Evolutionary conservation across 2,888 invertebrate genomes (phyloP).

Genomic region (Imbricaverruca yamaguchii): DNA sequence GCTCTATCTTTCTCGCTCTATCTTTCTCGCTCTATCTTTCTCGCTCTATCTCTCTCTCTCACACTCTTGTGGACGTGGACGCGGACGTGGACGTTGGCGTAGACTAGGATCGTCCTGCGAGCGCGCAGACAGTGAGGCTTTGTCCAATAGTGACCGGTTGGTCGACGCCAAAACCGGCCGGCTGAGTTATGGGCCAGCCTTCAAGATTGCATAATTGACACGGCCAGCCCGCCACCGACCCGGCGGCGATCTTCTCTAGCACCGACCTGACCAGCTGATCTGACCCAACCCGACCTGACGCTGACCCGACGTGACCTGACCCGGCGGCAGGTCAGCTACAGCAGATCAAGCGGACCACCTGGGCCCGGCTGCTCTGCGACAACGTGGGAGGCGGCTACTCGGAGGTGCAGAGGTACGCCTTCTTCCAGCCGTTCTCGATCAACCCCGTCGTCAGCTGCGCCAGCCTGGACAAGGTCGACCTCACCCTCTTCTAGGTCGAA

Average conservation of each 20-base stretch:
- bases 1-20: too few relatives aligned
- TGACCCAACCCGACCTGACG: too few relatives aligned
- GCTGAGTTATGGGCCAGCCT: too few relatives aligned
- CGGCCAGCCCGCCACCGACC: not conserved
- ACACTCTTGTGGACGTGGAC: too few relatives aligned
- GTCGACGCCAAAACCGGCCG: too few relatives aligned
- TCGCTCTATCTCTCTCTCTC: too few relatives aligned
- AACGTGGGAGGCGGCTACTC: constrained; percentile 50
- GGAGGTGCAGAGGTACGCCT: constrained; percentile 71
- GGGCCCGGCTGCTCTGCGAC: constrained; percentile 63
- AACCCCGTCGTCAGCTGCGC: not conserved
- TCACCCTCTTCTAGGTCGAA: not conserved
- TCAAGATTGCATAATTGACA: not conserved
- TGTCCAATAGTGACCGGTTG: too few relatives aligned
- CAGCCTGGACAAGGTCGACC: not conserved
- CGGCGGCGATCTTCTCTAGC: not conserved
- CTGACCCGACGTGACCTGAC: too few relatives aligned
- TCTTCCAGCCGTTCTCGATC: constrained; percentile 38
- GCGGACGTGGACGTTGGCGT: too few relatives aligned
- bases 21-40: too few relatives aligned
- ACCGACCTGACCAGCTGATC: not conserved
- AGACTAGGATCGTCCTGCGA: too few relatives aligned
- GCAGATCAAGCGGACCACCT: constrained; percentile 59
- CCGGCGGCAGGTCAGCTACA: constrained; percentile 57
- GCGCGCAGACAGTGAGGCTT: too few relatives aligned